Conservation (phyloP, 1,140 invertebrate genomes). For the Hylaeus volcanicus region DNA sequence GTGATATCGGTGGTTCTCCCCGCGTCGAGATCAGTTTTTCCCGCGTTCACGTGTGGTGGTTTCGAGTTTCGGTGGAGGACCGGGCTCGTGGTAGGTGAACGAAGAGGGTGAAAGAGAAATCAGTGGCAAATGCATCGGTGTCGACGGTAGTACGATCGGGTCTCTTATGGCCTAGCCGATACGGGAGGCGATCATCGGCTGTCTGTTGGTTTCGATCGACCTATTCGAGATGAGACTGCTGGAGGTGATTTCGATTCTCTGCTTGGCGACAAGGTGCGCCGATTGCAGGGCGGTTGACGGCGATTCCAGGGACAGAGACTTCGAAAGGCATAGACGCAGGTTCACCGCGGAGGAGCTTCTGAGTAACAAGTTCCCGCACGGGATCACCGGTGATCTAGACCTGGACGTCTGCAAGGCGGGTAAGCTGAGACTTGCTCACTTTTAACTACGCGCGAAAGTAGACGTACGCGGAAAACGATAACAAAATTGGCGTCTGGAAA, state of each 20-base stretch:
- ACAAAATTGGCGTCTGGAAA: too few species aligned
- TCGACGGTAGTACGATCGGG: slow-evolving; percentile 41
- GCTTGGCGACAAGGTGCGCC: slow-evolving; percentile 40
- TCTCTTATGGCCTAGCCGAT: slow-evolving; percentile 52
- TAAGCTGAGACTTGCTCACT: slow-evolving; percentile 76
- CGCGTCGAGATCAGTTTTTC: neutral
- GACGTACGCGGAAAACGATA: too few species aligned
- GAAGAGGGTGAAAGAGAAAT: slow-evolving; percentile 11
- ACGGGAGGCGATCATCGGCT: neutral
- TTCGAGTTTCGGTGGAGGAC: neutral
- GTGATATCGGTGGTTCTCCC: slow-evolving; percentile 16
- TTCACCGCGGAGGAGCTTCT: slow-evolving; percentile 87
- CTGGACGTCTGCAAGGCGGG: slow-evolving; percentile 93
- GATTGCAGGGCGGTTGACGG: slow-evolving; percentile 46
- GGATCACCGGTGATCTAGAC: slow-evolving; percentile 88
- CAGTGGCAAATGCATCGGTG: slow-evolving; percentile 50
- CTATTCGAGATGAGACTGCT: slow-evolving; percentile 52
- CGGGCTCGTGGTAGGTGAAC: neutral
- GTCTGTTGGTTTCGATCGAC: neutral
- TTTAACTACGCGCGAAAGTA: too few species aligned
- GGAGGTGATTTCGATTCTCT: slow-evolving; percentile 42
- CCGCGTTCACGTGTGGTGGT: slow-evolving; percentile 6
- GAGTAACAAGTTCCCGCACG: slow-evolving; percentile 83
- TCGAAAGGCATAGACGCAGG: slow-evolving; percentile 31
- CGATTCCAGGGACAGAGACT: slow-evolving; percentile 19